Percentiles rank a stretch among this genome's conserved stretches.
Conservation (phyloP, 1,140 invertebrate genomes). For the Drosophila miranda region DNA sequence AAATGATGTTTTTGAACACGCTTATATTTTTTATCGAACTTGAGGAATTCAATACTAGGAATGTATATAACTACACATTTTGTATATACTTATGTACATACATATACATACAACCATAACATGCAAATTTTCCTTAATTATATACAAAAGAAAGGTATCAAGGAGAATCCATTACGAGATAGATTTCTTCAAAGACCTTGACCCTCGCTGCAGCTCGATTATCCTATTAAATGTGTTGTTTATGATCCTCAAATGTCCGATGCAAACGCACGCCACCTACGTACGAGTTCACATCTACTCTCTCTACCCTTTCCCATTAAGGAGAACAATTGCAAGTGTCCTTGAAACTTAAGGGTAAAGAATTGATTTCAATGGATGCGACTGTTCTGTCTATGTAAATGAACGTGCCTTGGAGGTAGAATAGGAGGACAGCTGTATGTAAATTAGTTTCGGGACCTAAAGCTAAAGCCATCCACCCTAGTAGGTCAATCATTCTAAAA, state of each 20-base stretch:
- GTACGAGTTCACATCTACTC: conserved; percentile 1
- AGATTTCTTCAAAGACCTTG: conserved; percentile 43
- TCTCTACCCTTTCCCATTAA: conserved; percentile 53
- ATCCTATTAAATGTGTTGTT: conserved; percentile 37
- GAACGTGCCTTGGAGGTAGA: too few species aligned
- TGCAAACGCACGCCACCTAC: conserved; percentile 30
- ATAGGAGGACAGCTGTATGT: neutral
- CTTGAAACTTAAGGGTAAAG: conserved; percentile 40
- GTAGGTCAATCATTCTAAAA: too few species aligned
- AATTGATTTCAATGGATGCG: conserved; percentile 17
- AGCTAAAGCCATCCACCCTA: too few species aligned
- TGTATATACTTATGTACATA: too few species aligned
- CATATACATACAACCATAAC: too few species aligned
- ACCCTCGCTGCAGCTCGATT: conserved; percentile 27
- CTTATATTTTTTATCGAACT: too few species aligned
- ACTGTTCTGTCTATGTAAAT: conserved; percentile 34
- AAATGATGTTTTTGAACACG: too few species aligned
- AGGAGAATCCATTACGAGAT: neutral
- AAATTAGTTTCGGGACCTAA: too few species aligned
- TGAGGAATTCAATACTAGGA: too few species aligned
- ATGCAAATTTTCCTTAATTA: too few species aligned
- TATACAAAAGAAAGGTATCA: conserved; percentile 6
- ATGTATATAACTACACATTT: too few species aligned
- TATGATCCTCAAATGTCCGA: conserved; percentile 24
- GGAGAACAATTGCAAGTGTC: conserved; percentile 43